Percentiles rank a stretch among this genome's conserved stretches.
phyloP scores from a whole-genome alignment of 53 echinoderm and acorn worm species.

The Mesocentrotus franciscanus region DNA sequence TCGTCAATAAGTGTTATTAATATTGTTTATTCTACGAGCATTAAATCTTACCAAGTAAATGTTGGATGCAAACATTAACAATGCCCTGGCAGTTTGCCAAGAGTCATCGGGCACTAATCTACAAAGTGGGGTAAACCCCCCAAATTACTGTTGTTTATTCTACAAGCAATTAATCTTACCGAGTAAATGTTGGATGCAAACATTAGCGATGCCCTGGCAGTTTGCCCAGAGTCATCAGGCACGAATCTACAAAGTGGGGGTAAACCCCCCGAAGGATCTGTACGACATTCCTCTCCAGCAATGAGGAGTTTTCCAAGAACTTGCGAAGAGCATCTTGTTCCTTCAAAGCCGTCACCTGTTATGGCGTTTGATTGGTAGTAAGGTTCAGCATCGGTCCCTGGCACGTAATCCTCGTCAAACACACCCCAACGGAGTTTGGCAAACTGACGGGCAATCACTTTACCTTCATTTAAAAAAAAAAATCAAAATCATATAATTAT shows the following conservation, averaged over 20 bases:
- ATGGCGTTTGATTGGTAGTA: neutral
- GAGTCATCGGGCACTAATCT: neutral
- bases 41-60: slow-evolving; percentile 47
- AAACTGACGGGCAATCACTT: slow-evolving; percentile 56
- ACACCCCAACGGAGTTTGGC: slow-evolving; percentile 61
- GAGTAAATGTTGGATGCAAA: slow-evolving; percentile 46
- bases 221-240: neutral
- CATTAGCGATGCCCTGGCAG: slow-evolving; percentile 52
- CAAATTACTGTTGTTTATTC: too few relatives aligned
- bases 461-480: neutral
- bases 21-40: too few relatives aligned
- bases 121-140: neutral
- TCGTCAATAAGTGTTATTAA: too few relatives aligned
- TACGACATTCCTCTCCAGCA: neutral
- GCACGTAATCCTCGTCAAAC: slow-evolving; percentile 44
- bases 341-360: neutral
- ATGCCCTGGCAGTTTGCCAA: slow-evolving; percentile 48
- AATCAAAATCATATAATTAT: neutral
- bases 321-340: neutral
- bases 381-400: neutral
- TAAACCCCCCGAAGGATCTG: neutral
- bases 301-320: neutral
- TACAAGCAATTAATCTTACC: neutral
- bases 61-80: slow-evolving; percentile 40
- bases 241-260: slow-evolving; percentile 8